Base-by-base conservation (phyloP, 2,888 invertebrate genomes). In the Sinohyriopsis cumingii region DNA sequence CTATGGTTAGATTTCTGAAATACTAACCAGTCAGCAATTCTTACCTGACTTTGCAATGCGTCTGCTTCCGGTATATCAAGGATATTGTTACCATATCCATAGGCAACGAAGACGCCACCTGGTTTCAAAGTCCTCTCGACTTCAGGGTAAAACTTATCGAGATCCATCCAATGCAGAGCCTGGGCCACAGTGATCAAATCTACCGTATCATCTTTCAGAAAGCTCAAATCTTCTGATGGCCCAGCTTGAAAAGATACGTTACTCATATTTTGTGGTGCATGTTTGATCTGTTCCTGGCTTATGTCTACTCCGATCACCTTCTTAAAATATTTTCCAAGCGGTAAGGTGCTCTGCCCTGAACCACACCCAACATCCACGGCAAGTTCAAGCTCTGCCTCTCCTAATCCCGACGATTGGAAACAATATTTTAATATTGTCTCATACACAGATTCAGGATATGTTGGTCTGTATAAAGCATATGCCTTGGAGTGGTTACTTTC, bases 291-390 rank as follows among this genome's bases (percentile, higher is more conserved):
- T n/a, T 86, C 45, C 20, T 84, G 74, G 69, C 91, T 91, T 15
- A 91, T 86, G 80, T 92, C 92, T 28, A 89, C 79, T 9, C 91
- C 92, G 33, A 90, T 81, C 19, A 92, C 91, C 60, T 85, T 77
- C 55, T 83, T 79, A 76, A 92, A 92, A 74, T 90, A 85, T 1
- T 88, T 84, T 1, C 89, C 86, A 55, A 92, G 79, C 9, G 88
- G 87, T n/a, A 81, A 72, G 0, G 91, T 91, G 71, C 90, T 90
- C 79, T 91, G 91, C n/a, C 92, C 92, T 22, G 89, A 87, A 6
- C 92, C 92, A 83, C 92, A 92, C 1, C 91, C 92, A 20, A 92
- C 89, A 82, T 92, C 92, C 5, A 91, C 82, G 15, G 91, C 91
- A 18, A 83, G 65, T 4, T 83, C 71, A 66, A 82, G 79, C 5